Conservation (phyloP, 2,113 vertebrate genomes). For the Cariama cristata region DNA sequence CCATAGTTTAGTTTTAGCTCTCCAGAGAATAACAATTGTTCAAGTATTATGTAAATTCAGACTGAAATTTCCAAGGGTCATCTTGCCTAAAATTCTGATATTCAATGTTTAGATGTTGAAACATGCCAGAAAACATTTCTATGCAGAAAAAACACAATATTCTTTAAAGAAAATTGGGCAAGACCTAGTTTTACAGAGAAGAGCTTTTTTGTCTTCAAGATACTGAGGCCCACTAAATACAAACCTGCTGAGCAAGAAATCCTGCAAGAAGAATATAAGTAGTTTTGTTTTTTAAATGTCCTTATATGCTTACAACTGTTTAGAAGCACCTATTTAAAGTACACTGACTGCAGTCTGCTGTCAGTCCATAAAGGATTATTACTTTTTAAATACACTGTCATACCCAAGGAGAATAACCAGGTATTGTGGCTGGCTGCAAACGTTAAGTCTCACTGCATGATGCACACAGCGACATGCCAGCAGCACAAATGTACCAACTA, state of each 20-base stretch:
- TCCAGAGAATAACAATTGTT: neutral
- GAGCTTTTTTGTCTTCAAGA: neutral
- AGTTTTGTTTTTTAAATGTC: neutral
- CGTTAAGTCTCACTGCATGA: accelerated
- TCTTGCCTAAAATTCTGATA: neutral
- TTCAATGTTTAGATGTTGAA: neutral
- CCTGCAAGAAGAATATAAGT: neutral
- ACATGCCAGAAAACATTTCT: neutral
- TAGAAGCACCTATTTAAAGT: neutral
- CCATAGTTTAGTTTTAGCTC: neutral
- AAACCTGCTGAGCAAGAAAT: neutral
- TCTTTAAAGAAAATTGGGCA: neutral
- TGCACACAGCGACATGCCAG: neutral
- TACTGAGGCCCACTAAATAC: neutral
- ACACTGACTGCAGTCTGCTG: neutral
- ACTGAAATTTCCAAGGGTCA: neutral
- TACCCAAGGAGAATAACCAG: neutral
- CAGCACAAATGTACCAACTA: neutral
- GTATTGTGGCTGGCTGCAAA: neutral
- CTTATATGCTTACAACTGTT: neutral
- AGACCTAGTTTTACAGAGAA: neutral
- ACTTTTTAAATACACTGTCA: neutral
- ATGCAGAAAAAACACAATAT: neutral
- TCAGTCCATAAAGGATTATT: neutral
- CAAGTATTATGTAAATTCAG: neutral